These are phyloP conservation scores for Brachylomia viminalis DNA, from an alignment of 2,888 invertebrate species.

Conservation along the genomic window DNA sequence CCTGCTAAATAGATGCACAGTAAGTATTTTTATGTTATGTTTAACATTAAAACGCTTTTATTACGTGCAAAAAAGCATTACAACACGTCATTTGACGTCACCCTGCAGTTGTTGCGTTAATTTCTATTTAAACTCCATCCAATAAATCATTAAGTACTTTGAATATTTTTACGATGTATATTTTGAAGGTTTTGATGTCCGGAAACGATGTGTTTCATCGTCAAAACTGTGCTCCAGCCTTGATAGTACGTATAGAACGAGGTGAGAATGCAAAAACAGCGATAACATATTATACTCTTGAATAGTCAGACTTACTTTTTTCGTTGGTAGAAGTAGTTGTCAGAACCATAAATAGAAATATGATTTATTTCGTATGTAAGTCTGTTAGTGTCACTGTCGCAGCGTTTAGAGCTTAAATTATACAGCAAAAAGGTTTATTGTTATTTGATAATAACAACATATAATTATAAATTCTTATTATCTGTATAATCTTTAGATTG, in stretches of 20 bases:
- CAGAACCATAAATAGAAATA: constrained; percentile 73
- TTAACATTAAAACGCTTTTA: constrained; percentile 45
- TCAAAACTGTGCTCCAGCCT: constrained; percentile 62
- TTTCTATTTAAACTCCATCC: constrained; percentile 20
- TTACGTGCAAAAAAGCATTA: constrained; percentile 37
- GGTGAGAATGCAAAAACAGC: constrained; percentile 67
- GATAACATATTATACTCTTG: constrained; percentile 59
- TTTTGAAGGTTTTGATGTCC: constrained; percentile 62
- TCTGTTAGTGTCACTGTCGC: constrained; percentile 29
- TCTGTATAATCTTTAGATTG: constrained; percentile 6
- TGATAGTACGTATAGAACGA: constrained; percentile 66
- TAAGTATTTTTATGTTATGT: constrained; percentile 77
- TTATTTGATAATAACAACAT: constrained; percentile 35
- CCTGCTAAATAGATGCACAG: constrained; percentile 84
- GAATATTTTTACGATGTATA: constrained; percentile 46
- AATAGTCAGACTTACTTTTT: constrained; percentile 41
- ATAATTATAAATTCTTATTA: neutral
- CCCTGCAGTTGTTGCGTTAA: constrained; percentile 2
- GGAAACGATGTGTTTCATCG: constrained; percentile 56
- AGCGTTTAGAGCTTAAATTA: constrained; percentile 28
- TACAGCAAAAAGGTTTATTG: constrained; percentile 36
- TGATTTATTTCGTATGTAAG: constrained; percentile 40
- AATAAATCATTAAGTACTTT: constrained; percentile 25
- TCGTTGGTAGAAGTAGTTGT: constrained; percentile 57
- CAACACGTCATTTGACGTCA: constrained; percentile 28